Percentiles rank a stretch among this genome's conserved stretches.
phyloP scores from a whole-genome alignment of 2,888 invertebrate genomes.

The Eupelmus urozonus region DNA sequence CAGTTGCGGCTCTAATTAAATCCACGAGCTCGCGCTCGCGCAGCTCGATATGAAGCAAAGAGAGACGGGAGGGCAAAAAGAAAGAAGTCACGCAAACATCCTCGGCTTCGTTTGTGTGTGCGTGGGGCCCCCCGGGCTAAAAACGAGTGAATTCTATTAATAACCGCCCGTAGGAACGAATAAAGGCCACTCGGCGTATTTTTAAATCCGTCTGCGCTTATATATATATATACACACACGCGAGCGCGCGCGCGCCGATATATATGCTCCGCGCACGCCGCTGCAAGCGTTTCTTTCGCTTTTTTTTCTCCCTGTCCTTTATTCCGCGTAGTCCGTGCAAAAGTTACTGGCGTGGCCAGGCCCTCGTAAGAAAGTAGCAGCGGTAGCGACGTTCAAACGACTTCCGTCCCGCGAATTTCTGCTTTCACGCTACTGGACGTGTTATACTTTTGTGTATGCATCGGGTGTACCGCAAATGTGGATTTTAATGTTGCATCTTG shows the following conservation, averaged over 20 bases:
- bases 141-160: constrained; percentile 51
- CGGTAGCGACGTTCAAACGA: neutral
- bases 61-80: neutral
- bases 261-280: too few species aligned
- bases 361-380: neutral
- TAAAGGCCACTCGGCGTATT: constrained; percentile 51
- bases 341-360: neutral
- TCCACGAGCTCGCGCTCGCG: neutral
- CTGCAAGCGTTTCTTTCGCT: neutral
- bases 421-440: too few species aligned
- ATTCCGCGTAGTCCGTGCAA: neutral
- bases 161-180: constrained; percentile 35
- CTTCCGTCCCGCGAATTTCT: neutral
- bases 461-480: too few species aligned
- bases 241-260: neutral
- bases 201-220: constrained; percentile 40
- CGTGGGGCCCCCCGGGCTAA: constrained; percentile 22
- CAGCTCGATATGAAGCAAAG: neutral
- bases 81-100: constrained; percentile 8
- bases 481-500: too few species aligned
- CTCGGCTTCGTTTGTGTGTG: constrained; percentile 43
- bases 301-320: neutral
- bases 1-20: constrained; percentile 17
- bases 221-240: constrained; percentile 4
- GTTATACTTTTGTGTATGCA: too few species aligned